Base-by-base conservation (phyloP, 1,140 invertebrate genomes). In the Pemphigus obesinymphae region DNA sequence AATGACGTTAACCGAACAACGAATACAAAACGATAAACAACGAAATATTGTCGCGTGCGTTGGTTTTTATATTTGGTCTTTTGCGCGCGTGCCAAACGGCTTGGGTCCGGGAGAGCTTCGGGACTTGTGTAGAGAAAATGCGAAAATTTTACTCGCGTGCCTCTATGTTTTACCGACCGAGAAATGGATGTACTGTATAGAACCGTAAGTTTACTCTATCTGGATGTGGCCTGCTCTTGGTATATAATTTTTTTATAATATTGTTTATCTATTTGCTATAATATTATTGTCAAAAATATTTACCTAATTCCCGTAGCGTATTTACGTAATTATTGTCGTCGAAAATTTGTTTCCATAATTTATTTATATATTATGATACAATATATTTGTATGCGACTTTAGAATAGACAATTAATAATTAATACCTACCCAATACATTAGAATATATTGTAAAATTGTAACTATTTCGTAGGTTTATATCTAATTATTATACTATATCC, bases 191-290 rank as follows among this genome's bases (percentile, higher is more conserved):
- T 63, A n/a, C 76, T 80, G n/a, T n/a, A 40, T 40, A 80, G 76
- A 80, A 80, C 76, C 50, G 76, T 80, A 80, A 80, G 76, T 80
- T 61, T 1, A 61, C 37, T 26, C n/a, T 61, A 37, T 61, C 75
- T 80, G 76, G n/a, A 63, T 80, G 76, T 80, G 76, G 76, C 55
- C 76, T 80, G 76, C 76, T 80, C 50, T 80, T 76, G 53, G 53
- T 55, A 76, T 55, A n/a, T n/a, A n/a, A n/a, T n/a, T 53, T 76
- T 7, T 63, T 80, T 45, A 61, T 61, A 80, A 63, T n/a, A 34
- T 63, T 63, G 23, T 17, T 40, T 80, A 15, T 80, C 63, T 58
- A 23, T 50, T 48, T 26, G 3, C 20, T 45, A 7, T 76, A 34
- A 23, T 58, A 23, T 45, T 11, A 45, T 55, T 40, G n/a, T 78